Base-by-base conservation (phyloP, 2,888 invertebrate species). In the Priocnemis perturbator region DNA sequence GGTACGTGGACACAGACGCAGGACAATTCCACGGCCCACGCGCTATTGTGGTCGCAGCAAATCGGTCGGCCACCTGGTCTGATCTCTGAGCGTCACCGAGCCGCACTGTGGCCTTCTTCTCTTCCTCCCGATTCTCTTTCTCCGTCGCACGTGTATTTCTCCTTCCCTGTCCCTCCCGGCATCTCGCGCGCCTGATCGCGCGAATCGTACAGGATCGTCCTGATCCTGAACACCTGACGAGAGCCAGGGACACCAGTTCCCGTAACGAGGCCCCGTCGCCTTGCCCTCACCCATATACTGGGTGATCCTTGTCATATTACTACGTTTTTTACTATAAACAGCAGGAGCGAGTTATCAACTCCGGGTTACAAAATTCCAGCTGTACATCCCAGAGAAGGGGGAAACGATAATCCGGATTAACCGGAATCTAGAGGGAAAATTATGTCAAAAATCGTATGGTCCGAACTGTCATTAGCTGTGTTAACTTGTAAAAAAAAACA, bases 1-100 rank as follows among this genome's bases (percentile, higher is more conserved):
- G 11, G 37, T 37, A 50, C 50, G 19, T 50, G 19, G 50, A 50
- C 50, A 19, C 26, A 17, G 62, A 67, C 73, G 71, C 69, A 62
- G 71, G 75, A 79, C 76, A 80, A 80, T 80, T 78, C 70, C 58
- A 48, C 71, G 67, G 76, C 83, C 84, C 81, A 84, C 85, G 83
- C 83, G 79, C 75, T 78, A 85, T 85, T 84, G 85, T 84, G 83
- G 76, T 78, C 81, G 77, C 78, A 71, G 83, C 78, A 81, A 86
- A 84, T 86, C 83, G 82, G 79, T 81, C 81, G 85, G 79, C 84
- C 86, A 85, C 83, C 86, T 86, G 86, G 86, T 67, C 37, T 11
- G 37, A 37, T 37, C 37, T 37, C 37, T 37, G 37, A 37, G 37
- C 37, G 77, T 64, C 69, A 74, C 73, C 67, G 70, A 60, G 37